These are phyloP conservation scores for Bos javanicus DNA, from an alignment of 2,113 vertebrate genomes.

Conservation along the genomic window DNA sequence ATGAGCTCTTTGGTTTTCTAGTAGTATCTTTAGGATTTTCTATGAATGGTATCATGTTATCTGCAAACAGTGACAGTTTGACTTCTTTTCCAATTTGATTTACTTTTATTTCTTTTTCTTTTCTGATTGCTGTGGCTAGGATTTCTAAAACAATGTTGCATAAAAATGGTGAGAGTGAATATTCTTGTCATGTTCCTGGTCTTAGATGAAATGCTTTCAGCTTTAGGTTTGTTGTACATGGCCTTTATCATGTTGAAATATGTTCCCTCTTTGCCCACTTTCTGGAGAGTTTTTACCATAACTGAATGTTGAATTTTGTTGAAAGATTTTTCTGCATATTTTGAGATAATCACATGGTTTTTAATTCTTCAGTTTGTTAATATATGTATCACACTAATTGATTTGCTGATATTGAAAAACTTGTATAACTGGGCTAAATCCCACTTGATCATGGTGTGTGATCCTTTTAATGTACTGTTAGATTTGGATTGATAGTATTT, in stretches of 20 bases:
- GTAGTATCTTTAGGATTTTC: background rate
- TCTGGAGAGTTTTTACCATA: background rate
- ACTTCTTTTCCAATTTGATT: background rate
- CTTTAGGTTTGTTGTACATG: background rate
- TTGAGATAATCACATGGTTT: background rate
- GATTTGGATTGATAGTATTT: background rate
- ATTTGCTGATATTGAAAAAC: background rate
- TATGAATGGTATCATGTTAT: background rate
- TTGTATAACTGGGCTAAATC: background rate
- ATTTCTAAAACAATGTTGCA: background rate
- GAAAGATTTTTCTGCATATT: background rate
- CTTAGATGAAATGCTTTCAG: background rate
- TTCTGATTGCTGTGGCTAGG: background rate
- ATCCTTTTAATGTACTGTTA: background rate
- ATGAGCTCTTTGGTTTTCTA: background rate
- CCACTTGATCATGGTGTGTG: background rate
- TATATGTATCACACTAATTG: background rate
- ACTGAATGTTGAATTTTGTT: background rate
- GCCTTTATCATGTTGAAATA: background rate
- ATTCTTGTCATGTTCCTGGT: background rate
- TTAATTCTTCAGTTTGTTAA: background rate
- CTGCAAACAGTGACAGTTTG: background rate
- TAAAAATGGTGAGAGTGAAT: background rate
- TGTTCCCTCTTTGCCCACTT: background rate
- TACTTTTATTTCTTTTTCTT: background rate